Evolutionary conservation across 2,888 invertebrate genomes (phyloP).

Genomic region (Cepaea hortensis): DNA sequence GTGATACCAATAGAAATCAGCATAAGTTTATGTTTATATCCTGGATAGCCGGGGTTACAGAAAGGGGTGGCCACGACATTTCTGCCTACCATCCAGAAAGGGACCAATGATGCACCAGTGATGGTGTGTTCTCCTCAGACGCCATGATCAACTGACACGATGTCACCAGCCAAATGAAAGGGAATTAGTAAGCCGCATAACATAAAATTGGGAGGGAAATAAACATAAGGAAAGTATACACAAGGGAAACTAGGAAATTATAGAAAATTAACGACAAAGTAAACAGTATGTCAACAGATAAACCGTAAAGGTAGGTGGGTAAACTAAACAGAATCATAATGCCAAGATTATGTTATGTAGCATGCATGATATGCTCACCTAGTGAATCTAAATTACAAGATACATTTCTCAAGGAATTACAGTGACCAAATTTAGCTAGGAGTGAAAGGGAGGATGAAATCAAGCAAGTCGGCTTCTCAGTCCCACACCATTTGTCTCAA

Average conservation of each 20-base stretch:
- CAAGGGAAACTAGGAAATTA: slow-evolving; percentile 11
- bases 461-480: slow-evolving; percentile 49
- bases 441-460: slow-evolving; percentile 17
- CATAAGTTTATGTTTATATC: slow-evolving; percentile 50
- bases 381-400: slow-evolving; percentile 35
- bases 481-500: slow-evolving; percentile 46
- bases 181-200: slow-evolving; percentile 47
- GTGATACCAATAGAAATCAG: slow-evolving; percentile 75
- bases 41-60: slow-evolving; percentile 9
- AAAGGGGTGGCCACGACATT: neutral
- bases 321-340: slow-evolving; percentile 21
- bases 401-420: slow-evolving; percentile 25
- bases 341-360: slow-evolving; percentile 22
- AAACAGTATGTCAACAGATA: slow-evolving; percentile 33
- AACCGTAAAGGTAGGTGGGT: slow-evolving; percentile 1
- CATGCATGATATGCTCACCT: slow-evolving; percentile 40
- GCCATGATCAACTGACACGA: neutral
- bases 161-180: slow-evolving; percentile 43
- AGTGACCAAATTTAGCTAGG: slow-evolving; percentile 32
- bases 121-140: slow-evolving; percentile 12
- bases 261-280: slow-evolving; percentile 28
- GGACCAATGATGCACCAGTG: slow-evolving; percentile 44
- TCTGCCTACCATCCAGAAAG: slow-evolving; percentile 12
- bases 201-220: neutral
- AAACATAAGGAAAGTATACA: slow-evolving; percentile 27